Conservation (phyloP, 2,113 vertebrate genomes). For the Halcyon senegalensis region DNA sequence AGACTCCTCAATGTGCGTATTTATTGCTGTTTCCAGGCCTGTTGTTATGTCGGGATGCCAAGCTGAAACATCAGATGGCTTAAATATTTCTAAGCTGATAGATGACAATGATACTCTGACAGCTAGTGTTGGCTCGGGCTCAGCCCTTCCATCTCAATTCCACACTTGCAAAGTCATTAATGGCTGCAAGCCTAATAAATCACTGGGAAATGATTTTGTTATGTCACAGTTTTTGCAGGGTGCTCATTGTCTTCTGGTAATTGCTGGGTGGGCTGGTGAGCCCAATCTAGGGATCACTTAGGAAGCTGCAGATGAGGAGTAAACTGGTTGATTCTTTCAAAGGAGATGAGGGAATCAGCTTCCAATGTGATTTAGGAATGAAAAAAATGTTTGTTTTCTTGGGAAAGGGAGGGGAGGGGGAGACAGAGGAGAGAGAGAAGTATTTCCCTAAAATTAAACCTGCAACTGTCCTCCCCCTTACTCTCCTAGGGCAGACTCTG, state of each 20-base stretch:
- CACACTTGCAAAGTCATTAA: slow-evolving; percentile 30
- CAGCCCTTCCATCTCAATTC: slow-evolving; percentile 22
- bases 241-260: neutral
- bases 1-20: neutral
- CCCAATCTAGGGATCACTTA: neutral
- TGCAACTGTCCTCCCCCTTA: neutral
- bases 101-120: slow-evolving; percentile 15
- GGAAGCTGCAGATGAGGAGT: neutral
- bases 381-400: neutral
- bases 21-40: neutral
- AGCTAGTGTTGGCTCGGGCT: neutral
- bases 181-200: slow-evolving; percentile 26
- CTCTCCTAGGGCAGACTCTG: neutral
- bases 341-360: neutral
- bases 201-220: slow-evolving; percentile 8
- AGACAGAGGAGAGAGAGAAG: neutral
- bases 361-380: neutral
- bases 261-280: neutral
- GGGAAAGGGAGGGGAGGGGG: neutral
- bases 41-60: neutral
- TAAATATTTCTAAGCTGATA: neutral
- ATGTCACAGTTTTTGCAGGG: neutral
- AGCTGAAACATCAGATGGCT: slow-evolving; percentile 15
- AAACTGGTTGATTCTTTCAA: neutral
- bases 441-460: neutral